Percentiles rank a stretch among this genome's conserved stretches.
These are phyloP conservation scores for Rhizoglyphus robini DNA, from an alignment of 1,140 invertebrate species.

Conservation along the genomic window DNA sequence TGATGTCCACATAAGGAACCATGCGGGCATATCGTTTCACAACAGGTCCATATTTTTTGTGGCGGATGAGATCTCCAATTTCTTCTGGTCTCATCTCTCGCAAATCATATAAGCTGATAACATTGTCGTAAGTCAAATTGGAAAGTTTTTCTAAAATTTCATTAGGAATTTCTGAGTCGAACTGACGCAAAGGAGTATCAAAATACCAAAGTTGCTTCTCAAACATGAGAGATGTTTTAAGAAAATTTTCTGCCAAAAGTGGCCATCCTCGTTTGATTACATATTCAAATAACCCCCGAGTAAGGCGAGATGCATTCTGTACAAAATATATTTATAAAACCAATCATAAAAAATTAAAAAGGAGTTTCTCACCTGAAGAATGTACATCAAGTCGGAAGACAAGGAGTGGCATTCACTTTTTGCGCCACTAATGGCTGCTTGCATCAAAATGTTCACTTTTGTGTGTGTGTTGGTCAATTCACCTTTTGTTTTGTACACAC, in stretches of 20 bases:
- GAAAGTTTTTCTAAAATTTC: slow-evolving; percentile 36
- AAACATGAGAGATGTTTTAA: slow-evolving; percentile 71
- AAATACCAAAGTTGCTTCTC: slow-evolving; percentile 76
- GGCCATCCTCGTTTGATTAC: slow-evolving; percentile 75
- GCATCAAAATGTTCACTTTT: slow-evolving; percentile 94
- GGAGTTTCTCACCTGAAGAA: slow-evolving; percentile 54
- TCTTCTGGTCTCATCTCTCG: slow-evolving; percentile 36
- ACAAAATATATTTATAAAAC: not conserved
- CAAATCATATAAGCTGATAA: slow-evolving; percentile 31
- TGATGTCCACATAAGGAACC: slow-evolving; percentile 67
- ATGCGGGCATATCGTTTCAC: slow-evolving; percentile 73
- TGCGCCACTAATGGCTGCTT: slow-evolving; percentile 70
- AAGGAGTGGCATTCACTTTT: slow-evolving; percentile 72
- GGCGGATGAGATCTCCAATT: slow-evolving; percentile 30
- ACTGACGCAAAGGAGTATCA: slow-evolving; percentile 72
- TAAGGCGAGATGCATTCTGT: slow-evolving; percentile 70
- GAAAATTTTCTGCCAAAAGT: slow-evolving; percentile 62
- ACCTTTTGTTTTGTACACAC: slow-evolving; percentile 57
- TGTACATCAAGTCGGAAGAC: slow-evolving; percentile 80
- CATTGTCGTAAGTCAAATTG: slow-evolving; percentile 21
- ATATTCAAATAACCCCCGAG: slow-evolving; percentile 85
- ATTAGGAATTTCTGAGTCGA: slow-evolving; percentile 35
- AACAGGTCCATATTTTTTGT: slow-evolving; percentile 39
- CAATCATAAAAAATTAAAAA: slow-evolving; percentile 6
- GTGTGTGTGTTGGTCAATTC: slow-evolving; percentile 74